A percentile compares a stretch with the other conserved stretches of the same genome.
phyloP scores from a whole-genome alignment of 2,888 invertebrate species.

The Seira ritae region DNA sequence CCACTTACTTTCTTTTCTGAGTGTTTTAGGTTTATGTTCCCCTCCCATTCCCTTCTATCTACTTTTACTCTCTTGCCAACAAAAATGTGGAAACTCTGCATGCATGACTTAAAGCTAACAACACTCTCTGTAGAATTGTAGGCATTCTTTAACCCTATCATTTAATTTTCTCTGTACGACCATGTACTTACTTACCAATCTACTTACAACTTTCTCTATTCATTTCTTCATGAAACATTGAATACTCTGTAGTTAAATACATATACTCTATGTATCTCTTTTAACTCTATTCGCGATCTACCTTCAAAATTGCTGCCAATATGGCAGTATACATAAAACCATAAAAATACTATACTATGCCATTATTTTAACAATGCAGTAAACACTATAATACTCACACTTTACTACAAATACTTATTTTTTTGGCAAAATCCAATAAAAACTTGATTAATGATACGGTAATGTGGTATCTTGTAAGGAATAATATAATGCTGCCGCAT shows the following conservation, averaged over 20 bases:
- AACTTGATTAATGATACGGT: slow-evolving; percentile 55
- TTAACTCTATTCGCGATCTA: not conserved
- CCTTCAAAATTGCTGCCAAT: slow-evolving; percentile 37
- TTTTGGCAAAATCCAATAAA: slow-evolving; percentile 34
- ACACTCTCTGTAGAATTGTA: no score
- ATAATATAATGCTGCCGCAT: not conserved
- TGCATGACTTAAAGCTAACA: not conserved
- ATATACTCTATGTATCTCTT: not conserved
- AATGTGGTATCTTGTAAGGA: slow-evolving; percentile 35
- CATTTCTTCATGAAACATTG: slow-evolving; percentile 13
- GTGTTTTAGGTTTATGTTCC: no score
- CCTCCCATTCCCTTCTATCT: no score
- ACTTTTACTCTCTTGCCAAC: not conserved
- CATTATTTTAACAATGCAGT: slow-evolving; percentile 11
- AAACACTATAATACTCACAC: not conserved
- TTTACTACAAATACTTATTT: slow-evolving; percentile 1
- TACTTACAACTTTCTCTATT: not conserved
- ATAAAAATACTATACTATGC: slow-evolving; percentile 21
- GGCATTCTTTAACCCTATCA: no score
- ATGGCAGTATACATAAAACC: slow-evolving; percentile 21
- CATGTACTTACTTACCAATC: not conserved
- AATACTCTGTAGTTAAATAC: not conserved
- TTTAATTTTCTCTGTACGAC: not conserved
- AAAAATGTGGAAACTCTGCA: not conserved
- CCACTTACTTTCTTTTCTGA: no score